A percentile compares a stretch with the other conserved stretches of the same genome.
phyloP scores from a whole-genome alignment of 2,113 vertebrate species.

The Malaclemys terrapin region DNA sequence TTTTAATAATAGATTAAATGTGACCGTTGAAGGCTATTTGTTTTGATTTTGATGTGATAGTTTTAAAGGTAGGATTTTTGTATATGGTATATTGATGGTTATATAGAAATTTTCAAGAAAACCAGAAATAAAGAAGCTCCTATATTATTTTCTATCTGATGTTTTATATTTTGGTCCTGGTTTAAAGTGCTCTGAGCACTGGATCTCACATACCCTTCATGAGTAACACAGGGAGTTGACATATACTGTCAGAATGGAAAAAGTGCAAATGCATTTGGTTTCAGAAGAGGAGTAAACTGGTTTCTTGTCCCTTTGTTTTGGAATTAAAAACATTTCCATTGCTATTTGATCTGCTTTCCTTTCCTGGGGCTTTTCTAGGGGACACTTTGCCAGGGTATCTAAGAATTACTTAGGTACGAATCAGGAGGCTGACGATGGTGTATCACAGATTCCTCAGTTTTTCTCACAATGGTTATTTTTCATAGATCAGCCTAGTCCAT shows the following conservation, averaged over 20 bases:
- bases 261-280: background rate
- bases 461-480: background rate
- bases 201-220: fast-evolving
- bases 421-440: background rate
- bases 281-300: background rate
- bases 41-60: background rate
- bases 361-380: background rate
- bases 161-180: background rate
- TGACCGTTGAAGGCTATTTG: background rate
- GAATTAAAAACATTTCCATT: background rate
- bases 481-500: background rate
- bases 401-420: background rate
- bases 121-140: fast-evolving
- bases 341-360: fast-evolving
- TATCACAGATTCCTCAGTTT: background rate
- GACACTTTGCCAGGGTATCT: background rate
- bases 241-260: fast-evolving
- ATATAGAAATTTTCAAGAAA: background rate
- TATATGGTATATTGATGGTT: fast-evolving
- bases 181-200: background rate
- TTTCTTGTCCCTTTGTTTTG: background rate
- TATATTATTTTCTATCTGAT: background rate
- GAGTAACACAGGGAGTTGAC: background rate
- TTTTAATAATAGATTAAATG: background rate
- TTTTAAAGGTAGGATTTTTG: background rate